Percentiles rank a stretch among this genome's conserved stretches.
Conservation (phyloP, 2,888 invertebrate genomes). For the Protophormia terraenovae region DNA sequence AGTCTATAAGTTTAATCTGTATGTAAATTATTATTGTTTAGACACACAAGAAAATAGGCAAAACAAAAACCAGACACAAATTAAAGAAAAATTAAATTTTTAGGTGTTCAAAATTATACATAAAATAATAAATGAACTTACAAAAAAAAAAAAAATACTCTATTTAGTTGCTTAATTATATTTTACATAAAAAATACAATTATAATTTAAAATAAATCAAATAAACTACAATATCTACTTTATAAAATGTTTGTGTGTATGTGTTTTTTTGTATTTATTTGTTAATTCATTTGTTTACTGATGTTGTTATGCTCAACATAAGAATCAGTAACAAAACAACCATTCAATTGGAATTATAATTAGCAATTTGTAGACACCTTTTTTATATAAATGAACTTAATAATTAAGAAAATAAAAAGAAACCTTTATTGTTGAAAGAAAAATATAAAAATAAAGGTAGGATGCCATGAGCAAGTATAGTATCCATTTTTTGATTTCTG, state of each 20-base stretch:
- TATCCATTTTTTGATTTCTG: not conserved
- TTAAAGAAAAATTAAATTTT: not conserved
- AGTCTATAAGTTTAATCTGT: conserved; percentile 23
- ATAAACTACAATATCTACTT: conserved; percentile 9
- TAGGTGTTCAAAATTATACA: not conserved
- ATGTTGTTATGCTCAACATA: conserved; percentile 75
- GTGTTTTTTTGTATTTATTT: conserved; percentile 30
- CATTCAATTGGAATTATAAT: conserved; percentile 4
- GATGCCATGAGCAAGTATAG: not conserved
- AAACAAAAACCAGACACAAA: conserved; percentile 6
- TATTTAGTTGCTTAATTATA: not conserved
- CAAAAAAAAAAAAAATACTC: conserved; percentile 30
- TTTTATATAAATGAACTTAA: conserved; percentile 1
- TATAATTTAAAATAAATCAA: conserved; percentile 16
- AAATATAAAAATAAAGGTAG: conserved; percentile 4
- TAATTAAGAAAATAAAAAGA: conserved; percentile 5
- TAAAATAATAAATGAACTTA: not conserved
- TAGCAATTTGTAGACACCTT: conserved; percentile 49
- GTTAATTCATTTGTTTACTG: conserved; percentile 6
- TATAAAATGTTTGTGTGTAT: conserved; percentile 27
- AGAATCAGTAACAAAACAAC: conserved; percentile 57
- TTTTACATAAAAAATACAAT: conserved; percentile 24
- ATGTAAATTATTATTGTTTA: conserved; percentile 50
- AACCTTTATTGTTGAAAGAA: conserved; percentile 14
- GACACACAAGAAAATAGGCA: conserved; percentile 1